phyloP scores from a whole-genome alignment of 92 coral and sea anemone genomes.

The Blastomussa wellsi region DNA sequence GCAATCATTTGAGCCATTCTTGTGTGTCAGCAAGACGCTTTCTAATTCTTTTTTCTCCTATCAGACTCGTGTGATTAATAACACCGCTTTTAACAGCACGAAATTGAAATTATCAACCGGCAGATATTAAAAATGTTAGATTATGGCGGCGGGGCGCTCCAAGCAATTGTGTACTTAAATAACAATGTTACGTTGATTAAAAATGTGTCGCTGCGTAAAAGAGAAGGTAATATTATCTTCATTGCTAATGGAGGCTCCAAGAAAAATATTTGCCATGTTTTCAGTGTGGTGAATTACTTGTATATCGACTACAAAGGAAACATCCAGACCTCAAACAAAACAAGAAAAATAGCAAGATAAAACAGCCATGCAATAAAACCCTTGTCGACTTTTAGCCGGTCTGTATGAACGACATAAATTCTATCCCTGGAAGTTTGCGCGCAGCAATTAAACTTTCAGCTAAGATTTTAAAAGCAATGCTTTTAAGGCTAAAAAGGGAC shows the following conservation, averaged over 20 bases:
- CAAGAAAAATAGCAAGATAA: constrained; percentile 22
- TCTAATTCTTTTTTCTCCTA: constrained; percentile 22
- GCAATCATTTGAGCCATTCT: constrained; percentile 40
- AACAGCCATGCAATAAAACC: constrained; percentile 8
- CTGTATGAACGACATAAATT: neutral
- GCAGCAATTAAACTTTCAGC: neutral
- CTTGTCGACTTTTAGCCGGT: neutral
- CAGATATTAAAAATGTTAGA: constrained; percentile 56
- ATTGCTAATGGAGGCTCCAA: constrained; percentile 47
- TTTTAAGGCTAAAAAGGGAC: constrained; percentile 37
- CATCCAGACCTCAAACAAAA: constrained; percentile 41
- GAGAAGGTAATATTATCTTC: constrained; percentile 54
- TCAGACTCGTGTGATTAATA: constrained; percentile 45
- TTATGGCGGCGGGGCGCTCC: constrained; percentile 55
- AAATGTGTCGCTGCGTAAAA: constrained; percentile 55
- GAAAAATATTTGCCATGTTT: constrained; percentile 46
- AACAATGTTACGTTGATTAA: constrained; percentile 54
- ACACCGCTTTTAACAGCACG: constrained; percentile 58
- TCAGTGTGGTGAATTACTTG: constrained; percentile 36
- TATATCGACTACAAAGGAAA: constrained; percentile 45
- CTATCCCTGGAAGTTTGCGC: neutral
- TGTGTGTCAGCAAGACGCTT: constrained; percentile 41
- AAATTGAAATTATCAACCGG: constrained; percentile 44
- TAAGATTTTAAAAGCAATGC: constrained; percentile 31
- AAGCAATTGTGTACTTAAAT: constrained; percentile 47